A percentile compares a stretch with the other conserved stretches of the same genome.
phyloP scores from a whole-genome alignment of 2,888 invertebrate genomes.

The Allygus modestus region DNA sequence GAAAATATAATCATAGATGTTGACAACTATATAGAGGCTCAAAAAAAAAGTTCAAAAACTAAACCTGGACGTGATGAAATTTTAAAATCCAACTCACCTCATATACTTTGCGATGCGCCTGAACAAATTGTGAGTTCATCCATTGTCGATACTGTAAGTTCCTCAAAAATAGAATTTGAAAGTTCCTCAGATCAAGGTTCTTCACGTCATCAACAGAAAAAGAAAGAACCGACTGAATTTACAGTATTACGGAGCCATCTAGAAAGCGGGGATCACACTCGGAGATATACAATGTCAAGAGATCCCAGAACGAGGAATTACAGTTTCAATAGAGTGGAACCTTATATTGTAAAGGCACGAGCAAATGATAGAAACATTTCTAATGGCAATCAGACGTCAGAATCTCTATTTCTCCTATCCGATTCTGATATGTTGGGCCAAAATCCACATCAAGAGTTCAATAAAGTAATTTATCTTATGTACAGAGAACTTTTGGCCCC shows the following conservation, averaged over 20 bases:
- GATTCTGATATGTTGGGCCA: neutral
- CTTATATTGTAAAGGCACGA: neutral
- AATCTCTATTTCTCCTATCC: neutral
- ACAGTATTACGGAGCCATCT: neutral
- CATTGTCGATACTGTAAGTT: neutral
- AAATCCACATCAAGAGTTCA: neutral
- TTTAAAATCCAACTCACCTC: neutral
- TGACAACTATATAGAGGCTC: neutral
- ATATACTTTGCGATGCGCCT: neutral
- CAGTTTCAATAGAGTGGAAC: neutral
- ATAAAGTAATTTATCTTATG: neutral
- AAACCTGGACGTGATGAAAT: neutral
- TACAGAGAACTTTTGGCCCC: constrained; percentile 14
- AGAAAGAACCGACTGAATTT: neutral
- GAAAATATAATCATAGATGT: neutral
- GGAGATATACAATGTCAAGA: neutral
- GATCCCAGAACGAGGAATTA: neutral
- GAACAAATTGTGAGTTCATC: neutral
- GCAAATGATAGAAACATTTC: neutral
- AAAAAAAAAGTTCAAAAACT: neutral
- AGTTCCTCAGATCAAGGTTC: neutral
- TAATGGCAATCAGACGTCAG: neutral
- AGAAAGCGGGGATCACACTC: neutral
- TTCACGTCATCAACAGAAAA: neutral
- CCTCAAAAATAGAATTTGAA: neutral